These are phyloP conservation scores for Zaprionus tsacasi DNA, from an alignment of 1,140 invertebrate genomes.

Conservation along the genomic window DNA sequence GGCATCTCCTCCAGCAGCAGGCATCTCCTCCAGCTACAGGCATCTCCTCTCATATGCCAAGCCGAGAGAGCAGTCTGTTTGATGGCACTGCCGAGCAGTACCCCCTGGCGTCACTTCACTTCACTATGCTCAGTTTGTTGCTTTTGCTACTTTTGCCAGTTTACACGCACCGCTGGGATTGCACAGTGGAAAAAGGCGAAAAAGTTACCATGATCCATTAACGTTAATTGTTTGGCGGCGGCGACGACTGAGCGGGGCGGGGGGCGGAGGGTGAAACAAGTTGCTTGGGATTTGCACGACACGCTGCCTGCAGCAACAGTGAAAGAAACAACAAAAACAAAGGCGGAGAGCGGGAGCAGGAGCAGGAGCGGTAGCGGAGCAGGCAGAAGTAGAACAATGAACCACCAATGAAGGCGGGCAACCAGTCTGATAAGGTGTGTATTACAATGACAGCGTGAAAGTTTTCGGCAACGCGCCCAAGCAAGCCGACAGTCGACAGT, in stretches of 20 bases:
- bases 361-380: not conserved
- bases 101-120: not conserved
- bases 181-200: slow-evolving; percentile 79
- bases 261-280: slow-evolving; percentile 47
- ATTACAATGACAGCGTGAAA: slow-evolving; percentile 80
- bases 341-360: slow-evolving; percentile 1
- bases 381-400: slow-evolving; percentile 33
- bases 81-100: slow-evolving; percentile 20
- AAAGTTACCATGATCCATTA: slow-evolving; percentile 83
- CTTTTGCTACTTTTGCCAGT: slow-evolving; percentile 79
- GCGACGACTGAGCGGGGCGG: slow-evolving; percentile 10
- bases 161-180: slow-evolving; percentile 82
- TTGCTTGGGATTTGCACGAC: slow-evolving; percentile 74
- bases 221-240: slow-evolving; percentile 82
- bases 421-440: slow-evolving; percentile 63
- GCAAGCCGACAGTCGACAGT: not conserved
- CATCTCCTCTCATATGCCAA: slow-evolving; percentile 29
- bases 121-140: slow-evolving; percentile 60
- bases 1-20: not conserved
- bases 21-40: not conserved
- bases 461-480: slow-evolving; percentile 50
- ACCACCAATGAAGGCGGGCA: slow-evolving; percentile 29
- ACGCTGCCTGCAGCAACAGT: slow-evolving; percentile 59
- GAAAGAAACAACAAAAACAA: slow-evolving; percentile 19
- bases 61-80: slow-evolving; percentile 30